These are phyloP conservation scores for Semicossyphus pulcher DNA, from an alignment of 2,113 vertebrate species.

Conservation along the genomic window DNA sequence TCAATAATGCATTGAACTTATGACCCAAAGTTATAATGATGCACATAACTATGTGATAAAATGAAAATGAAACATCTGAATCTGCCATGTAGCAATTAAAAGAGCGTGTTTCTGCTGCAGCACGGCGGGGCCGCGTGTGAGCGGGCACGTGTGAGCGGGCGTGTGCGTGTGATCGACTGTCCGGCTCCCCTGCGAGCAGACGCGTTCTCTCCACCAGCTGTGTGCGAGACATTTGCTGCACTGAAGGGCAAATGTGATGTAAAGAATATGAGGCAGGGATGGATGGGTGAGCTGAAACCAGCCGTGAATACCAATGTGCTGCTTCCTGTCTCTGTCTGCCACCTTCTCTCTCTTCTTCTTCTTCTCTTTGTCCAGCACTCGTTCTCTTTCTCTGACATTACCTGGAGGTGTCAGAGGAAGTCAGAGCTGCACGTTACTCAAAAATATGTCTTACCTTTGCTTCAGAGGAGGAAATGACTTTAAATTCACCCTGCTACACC, in stretches of 20 bases:
- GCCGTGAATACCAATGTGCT: conserved; percentile 56
- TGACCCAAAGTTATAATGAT: conserved; percentile 45
- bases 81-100: conserved; percentile 54
- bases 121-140: neutral
- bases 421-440: neutral
- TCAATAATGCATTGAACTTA: conserved; percentile 41
- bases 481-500: too few relatives aligned
- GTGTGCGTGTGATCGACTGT: conserved; percentile 8
- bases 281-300: conserved; percentile 54
- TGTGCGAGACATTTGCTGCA: conserved; percentile 32
- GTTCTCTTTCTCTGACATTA: conserved; percentile 2
- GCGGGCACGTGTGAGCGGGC: neutral
- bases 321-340: conserved; percentile 34
- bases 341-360: neutral
- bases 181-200: neutral
- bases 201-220: conserved; percentile 31
- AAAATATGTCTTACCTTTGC: too few relatives aligned
- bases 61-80: conserved; percentile 36
- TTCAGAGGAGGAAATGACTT: too few relatives aligned
- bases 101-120: conserved; percentile 16
- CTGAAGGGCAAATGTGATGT: conserved; percentile 65
- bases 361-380: conserved; percentile 21
- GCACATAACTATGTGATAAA: conserved; percentile 32
- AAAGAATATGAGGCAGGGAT: conserved; percentile 55
- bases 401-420: conserved; percentile 10